These are phyloP conservation scores for Drosophila affinis DNA, from an alignment of 2,888 invertebrate genomes.

Conservation along the genomic window DNA sequence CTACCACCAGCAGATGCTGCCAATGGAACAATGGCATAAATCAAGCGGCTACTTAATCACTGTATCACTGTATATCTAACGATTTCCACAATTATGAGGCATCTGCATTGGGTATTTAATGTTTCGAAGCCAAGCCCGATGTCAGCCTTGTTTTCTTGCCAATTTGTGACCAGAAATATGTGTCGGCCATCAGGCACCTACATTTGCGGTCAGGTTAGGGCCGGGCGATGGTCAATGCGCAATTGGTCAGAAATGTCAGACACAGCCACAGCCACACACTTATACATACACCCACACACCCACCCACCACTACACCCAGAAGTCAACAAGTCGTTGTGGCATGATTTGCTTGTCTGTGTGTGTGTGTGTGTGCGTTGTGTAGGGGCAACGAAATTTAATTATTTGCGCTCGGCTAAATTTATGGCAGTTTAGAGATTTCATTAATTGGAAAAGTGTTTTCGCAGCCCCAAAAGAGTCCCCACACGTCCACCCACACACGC, in stretches of 20 bases:
- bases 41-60: too few relatives aligned
- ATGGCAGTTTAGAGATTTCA: constrained; percentile 82
- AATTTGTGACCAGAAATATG: constrained; percentile 42
- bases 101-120: neutral
- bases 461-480: constrained; percentile 8
- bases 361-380: constrained; percentile 43
- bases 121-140: neutral
- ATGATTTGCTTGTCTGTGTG: constrained; percentile 17
- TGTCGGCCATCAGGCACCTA: constrained; percentile 53
- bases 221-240: constrained; percentile 34
- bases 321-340: constrained; percentile 67
- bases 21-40: neutral
- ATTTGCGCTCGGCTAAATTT: constrained; percentile 78
- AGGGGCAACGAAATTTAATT: constrained; percentile 73
- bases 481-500: constrained; percentile 1
- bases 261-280: constrained; percentile 33
- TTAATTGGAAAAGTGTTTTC: constrained; percentile 82
- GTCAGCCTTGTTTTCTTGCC: constrained; percentile 28
- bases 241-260: constrained; percentile 62
- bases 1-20: too few relatives aligned
- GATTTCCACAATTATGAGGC: neutral
- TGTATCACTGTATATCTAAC: too few relatives aligned
- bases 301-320: constrained; percentile 17
- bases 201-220: constrained; percentile 58
- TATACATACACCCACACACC: constrained; percentile 12